A percentile compares a stretch with the other conserved stretches of the same genome.
Conservation (phyloP, 2,113 vertebrate species). For the Meleagris gallopavo region DNA sequence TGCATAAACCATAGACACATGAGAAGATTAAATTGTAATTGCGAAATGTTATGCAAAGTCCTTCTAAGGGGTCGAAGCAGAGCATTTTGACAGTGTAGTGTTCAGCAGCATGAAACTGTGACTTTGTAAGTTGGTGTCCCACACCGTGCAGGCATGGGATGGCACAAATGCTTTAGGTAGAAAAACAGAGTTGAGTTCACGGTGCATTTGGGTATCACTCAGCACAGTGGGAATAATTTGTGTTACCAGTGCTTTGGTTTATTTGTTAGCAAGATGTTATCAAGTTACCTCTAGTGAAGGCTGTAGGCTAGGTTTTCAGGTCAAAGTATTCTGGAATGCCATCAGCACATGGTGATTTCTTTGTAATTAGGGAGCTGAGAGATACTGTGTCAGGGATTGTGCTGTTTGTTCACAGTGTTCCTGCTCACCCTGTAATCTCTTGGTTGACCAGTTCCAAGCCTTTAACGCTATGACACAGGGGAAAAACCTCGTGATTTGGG, state of each 20-base stretch:
- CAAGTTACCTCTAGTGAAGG: not conserved
- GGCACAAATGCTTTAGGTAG: not conserved
- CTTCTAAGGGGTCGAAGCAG: not conserved
- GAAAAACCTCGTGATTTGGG: not conserved
- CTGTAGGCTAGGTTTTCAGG: not conserved
- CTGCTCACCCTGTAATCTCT: not conserved
- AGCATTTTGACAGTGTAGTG: not conserved
- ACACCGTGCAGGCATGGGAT: not conserved
- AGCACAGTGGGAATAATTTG: not conserved
- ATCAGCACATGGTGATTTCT: not conserved
- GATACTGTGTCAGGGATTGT: not conserved
- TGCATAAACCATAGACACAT: not conserved
- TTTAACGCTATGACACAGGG: not conserved
- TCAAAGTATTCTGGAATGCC: not conserved
- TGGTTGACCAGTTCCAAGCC: not conserved
- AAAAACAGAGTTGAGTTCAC: not conserved
- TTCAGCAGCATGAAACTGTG: not conserved
- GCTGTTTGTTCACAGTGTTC: not conserved
- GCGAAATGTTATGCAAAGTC: not conserved
- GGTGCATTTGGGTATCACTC: not conserved
- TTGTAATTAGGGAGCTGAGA: not conserved
- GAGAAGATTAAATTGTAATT: not conserved
- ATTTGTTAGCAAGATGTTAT: not conserved
- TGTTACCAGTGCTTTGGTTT: accelerated
- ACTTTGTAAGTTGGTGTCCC: not conserved